These are phyloP conservation scores for Kryphioiulus occultus DNA, from an alignment of 2,888 invertebrate genomes.

Conservation along the genomic window DNA sequence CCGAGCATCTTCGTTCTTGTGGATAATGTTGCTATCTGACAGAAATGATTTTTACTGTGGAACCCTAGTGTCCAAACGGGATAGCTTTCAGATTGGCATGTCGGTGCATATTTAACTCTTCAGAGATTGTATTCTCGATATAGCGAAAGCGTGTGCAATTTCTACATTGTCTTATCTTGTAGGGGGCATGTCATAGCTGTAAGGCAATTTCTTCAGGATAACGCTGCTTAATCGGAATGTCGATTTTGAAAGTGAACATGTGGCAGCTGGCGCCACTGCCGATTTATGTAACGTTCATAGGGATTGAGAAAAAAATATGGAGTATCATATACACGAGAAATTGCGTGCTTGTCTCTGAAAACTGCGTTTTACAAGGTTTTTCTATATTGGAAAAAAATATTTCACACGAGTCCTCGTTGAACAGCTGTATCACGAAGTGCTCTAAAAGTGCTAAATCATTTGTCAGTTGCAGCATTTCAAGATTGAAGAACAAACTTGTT, in stretches of 20 bases:
- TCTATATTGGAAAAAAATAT: no score
- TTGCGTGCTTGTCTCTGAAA: background rate
- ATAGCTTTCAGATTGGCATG: background rate
- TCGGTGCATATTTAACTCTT: slow-evolving; percentile 16
- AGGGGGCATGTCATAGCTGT: background rate
- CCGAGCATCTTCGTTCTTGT: background rate
- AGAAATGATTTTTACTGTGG: background rate
- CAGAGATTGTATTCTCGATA: slow-evolving; percentile 1
- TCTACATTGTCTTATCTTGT: background rate
- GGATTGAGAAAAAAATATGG: background rate
- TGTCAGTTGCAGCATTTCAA: no score
- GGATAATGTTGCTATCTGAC: background rate
- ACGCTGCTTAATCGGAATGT: background rate
- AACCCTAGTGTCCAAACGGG: background rate
- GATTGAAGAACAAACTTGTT: no score
- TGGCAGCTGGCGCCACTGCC: background rate
- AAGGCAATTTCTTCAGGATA: background rate
- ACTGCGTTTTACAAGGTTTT: background rate
- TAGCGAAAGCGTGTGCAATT: background rate
- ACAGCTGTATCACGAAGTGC: no score
- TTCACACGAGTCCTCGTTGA: no score
- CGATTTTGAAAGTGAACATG: background rate
- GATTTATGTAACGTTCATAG: background rate
- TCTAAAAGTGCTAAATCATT: no score
- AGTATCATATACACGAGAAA: background rate